phyloP scores from a whole-genome alignment of 2,888 invertebrate species.

The Diachrysia chrysitis region DNA sequence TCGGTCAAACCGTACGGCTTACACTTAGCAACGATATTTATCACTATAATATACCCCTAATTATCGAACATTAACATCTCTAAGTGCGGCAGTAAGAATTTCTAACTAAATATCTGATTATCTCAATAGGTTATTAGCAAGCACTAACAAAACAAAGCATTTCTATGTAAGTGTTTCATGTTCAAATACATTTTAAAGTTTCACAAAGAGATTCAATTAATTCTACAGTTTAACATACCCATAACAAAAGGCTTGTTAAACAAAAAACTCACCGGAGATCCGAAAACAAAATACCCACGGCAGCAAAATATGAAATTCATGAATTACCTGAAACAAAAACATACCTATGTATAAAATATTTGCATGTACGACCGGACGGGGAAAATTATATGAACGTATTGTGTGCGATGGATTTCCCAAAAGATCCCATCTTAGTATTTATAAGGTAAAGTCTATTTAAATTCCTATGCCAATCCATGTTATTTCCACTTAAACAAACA shows the following conservation, averaged over 20 bases:
- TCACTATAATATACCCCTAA: too few species aligned
- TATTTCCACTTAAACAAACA: too few species aligned
- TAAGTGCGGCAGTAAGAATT: too few species aligned
- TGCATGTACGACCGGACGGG: slow-evolving; percentile 12
- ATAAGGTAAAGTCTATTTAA: slow-evolving; percentile 9
- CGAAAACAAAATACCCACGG: slow-evolving; percentile 24
- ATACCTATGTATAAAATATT: slow-evolving; percentile 47
- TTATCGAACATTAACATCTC: too few species aligned
- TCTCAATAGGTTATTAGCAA: too few species aligned
- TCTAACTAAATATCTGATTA: too few species aligned
- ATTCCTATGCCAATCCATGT: too few species aligned
- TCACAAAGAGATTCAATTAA: background rate
- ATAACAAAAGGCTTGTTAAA: slow-evolving; percentile 27
- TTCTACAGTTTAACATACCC: background rate
- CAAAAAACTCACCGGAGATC: slow-evolving; percentile 54
- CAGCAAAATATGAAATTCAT: slow-evolving; percentile 49
- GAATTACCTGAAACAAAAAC: slow-evolving; percentile 62
- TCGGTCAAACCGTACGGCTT: too few species aligned
- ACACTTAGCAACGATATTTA: too few species aligned
- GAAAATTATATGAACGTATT: slow-evolving; percentile 13
- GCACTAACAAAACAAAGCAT: too few species aligned
- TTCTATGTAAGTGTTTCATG: background rate
- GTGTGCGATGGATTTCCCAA: slow-evolving; percentile 16
- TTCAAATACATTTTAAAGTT: background rate
- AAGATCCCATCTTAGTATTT: slow-evolving; percentile 16